These are phyloP conservation scores for Mus pahari DNA, from an alignment of 2,113 vertebrate genomes.

Conservation along the genomic window DNA sequence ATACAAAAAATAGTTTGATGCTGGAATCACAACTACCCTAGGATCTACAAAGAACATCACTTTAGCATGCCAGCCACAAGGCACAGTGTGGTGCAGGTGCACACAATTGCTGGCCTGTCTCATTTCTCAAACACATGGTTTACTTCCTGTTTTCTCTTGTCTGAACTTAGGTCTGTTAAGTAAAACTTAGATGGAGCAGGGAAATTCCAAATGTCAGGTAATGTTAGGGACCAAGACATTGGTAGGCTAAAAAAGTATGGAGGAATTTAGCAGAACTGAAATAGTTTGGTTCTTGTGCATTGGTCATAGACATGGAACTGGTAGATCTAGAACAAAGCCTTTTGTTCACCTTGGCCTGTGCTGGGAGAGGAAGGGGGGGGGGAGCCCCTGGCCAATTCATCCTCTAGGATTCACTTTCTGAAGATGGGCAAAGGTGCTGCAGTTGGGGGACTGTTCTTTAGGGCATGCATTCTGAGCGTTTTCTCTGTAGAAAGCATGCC, in stretches of 20 bases:
- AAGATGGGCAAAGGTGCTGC: not conserved
- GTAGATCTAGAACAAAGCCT: not conserved
- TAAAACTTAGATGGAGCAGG: not conserved
- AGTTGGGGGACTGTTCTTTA: not conserved
- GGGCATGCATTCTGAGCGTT: not conserved
- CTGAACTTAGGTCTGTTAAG: not conserved
- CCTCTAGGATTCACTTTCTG: not conserved
- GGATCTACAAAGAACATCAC: not conserved
- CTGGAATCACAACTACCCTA: not conserved
- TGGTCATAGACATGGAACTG: not conserved
- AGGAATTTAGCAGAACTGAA: not conserved
- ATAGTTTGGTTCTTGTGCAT: not conserved
- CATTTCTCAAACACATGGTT: not conserved
- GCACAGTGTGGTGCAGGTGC: not conserved
- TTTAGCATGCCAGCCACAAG: not conserved
- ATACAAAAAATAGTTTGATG: not conserved
- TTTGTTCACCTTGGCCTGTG: not conserved
- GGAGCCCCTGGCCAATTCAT: not conserved
- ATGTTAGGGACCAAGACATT: not conserved
- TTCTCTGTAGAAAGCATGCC: not conserved
- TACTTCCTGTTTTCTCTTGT: not conserved
- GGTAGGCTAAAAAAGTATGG: not conserved
- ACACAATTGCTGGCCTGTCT: not conserved
- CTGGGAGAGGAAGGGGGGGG: not conserved
- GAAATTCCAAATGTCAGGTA: not conserved